Conservation (phyloP, 2,888 invertebrate species). For the Apeira syringaria region DNA sequence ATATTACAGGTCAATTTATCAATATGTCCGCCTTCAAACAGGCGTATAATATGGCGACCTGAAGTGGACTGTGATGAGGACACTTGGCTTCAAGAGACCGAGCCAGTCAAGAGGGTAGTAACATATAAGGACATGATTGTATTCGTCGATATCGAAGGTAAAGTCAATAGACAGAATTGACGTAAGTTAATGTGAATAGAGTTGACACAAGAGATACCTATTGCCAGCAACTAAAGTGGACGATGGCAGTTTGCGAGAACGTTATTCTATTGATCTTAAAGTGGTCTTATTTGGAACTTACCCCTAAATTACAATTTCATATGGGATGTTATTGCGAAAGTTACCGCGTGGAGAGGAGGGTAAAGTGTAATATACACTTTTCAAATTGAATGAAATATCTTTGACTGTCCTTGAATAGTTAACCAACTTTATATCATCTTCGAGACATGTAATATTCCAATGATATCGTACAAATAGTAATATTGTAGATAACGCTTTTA, state of each 20-base stretch:
- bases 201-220: too few relatives aligned
- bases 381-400: conserved; percentile 11
- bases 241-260: neutral
- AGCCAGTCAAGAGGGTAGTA: too few relatives aligned
- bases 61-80: too few relatives aligned
- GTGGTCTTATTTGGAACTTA: conserved; percentile 1
- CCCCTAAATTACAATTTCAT: conserved; percentile 5
- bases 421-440: conserved; percentile 1
- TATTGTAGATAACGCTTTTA: neutral
- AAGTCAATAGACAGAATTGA: too few relatives aligned
- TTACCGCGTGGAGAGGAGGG: neutral
- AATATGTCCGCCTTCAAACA: too few relatives aligned
- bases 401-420: conserved; percentile 1
- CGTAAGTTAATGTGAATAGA: too few relatives aligned
- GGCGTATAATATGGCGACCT: too few relatives aligned
- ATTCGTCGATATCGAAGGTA: too few relatives aligned
- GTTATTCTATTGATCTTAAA: neutral
- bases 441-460: neutral
- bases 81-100: too few relatives aligned
- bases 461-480: too few relatives aligned
- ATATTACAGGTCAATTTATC: too few relatives aligned
- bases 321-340: conserved; percentile 3
- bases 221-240: neutral
- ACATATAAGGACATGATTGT: too few relatives aligned
- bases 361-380: conserved; percentile 1